Base-by-base conservation (phyloP, 2,113 vertebrate species). In the Paramormyrops kingsleyae region DNA sequence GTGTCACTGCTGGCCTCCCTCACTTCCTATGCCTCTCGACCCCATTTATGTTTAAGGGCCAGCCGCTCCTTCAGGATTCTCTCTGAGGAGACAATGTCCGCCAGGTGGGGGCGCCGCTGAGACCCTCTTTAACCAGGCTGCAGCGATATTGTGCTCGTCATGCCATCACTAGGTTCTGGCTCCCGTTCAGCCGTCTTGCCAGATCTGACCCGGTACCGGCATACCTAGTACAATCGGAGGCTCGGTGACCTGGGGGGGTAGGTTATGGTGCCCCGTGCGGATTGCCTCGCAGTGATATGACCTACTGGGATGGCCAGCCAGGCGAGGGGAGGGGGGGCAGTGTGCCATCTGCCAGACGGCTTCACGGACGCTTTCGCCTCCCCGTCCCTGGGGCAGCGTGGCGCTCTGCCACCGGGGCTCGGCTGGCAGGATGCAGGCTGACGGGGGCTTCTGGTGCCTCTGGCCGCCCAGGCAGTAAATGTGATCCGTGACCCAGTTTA, bases 401-500 rank as follows among this genome's bases (percentile, higher is more conserved):
- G 77, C 56, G n/a, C 46, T 50, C 31, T 49, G 56, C 44, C 88
- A 89, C 17, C 46, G 35, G 59, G 88, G 17, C 59, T 31, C 70
- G 53, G 59, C 49, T 90, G 90, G 90, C 80, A 86, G 53, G 27
- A 89, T 47, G 52, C 15, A 2, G 44, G 56, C 70, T 50, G 88
- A 19, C 19, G 59, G 17, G 62, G 62, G 62, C 49, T n/a, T 88
- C 39, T 44, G 83, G n/a, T 62, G 83, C 50, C 77, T 83, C 35
- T 9, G 19, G 90, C 66, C 53, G 27, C 66, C 90, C 87, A 84
- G 88, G 53, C 84, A 35, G 31, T 86, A 46, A 86, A 50, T 90
- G 90, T 59, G 52, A 47, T 84, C 83, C 9, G 15, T 86, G 90
- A 90, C 87, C 90, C 88, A 90, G 90, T 89, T 83, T 90, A 66